Conservation (phyloP, 2,797 vertebrate species). For the Nannoperca obscura region DNA sequence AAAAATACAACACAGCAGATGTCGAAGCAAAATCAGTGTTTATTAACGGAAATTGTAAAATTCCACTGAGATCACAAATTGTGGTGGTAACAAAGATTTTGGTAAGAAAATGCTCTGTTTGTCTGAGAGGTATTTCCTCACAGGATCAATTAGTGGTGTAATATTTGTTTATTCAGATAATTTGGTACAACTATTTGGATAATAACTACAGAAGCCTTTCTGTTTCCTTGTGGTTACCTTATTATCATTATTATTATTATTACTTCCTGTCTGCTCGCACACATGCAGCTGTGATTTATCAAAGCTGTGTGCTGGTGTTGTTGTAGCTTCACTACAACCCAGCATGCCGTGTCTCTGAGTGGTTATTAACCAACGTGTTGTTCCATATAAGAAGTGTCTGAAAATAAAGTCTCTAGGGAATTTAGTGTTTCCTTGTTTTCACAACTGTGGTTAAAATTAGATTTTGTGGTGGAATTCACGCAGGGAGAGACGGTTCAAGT, state of each 20-base stretch:
- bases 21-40: not conserved
- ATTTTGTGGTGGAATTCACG: not conserved
- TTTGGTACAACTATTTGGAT: no score
- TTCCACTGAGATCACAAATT: not conserved
- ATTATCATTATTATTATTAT: constrained; percentile 11
- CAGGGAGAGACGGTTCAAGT: not conserved
- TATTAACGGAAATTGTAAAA: not conserved
- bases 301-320: not conserved
- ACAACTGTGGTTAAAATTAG: not conserved
- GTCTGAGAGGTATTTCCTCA: constrained; percentile 10
- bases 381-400: not conserved
- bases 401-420: not conserved
- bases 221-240: constrained; percentile 17
- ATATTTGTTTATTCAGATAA: constrained; percentile 31
- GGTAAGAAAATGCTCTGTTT: constrained; percentile 10
- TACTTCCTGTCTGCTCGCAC: not conserved
- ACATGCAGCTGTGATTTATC: constrained; percentile 11
- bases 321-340: not conserved
- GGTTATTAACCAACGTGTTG: constrained; percentile 10
- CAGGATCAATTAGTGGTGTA: not conserved
- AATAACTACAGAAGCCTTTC: not conserved
- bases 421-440: not conserved
- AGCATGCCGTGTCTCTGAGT: not conserved
- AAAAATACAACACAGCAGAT: constrained; percentile 1
- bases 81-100: not conserved